Evolutionary conservation across 2,888 invertebrate genomes (phyloP), one percentile per base, ranked within the genome.

Genomic region (Tuta absoluta): DNA sequence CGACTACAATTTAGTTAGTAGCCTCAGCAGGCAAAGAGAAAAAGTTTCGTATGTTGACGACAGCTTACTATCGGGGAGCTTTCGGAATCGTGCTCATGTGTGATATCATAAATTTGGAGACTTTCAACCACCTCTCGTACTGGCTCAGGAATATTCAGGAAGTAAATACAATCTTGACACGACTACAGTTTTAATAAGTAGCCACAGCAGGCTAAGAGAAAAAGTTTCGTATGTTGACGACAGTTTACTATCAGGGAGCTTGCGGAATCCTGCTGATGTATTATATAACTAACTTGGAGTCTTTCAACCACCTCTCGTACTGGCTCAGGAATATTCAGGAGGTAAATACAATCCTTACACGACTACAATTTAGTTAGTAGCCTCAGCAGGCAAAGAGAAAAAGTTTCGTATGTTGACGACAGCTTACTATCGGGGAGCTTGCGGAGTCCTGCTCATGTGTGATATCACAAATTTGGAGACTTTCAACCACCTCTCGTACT

Each of bases 201-300:
- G 97, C 97, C 81, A 97, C 97, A 0, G 97, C 97, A 11, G 97
- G 97, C 0, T 96, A 96, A 76, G 92, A 92, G 71, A n/a, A n/a
- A n/a, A 78, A 92, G 66, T 96, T 96, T 85, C 93, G 97, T 48
- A 97, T 97, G 10, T 88, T 97, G 69, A 97, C 97, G 59, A 96
- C 96, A 12, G 97, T 97, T 11, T 38, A 38, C 12, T 38, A 11
- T 11, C 12, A 10, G 38, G 38, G 12, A 12, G 38, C 11, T 38
- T 97, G 97, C 97, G 98, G 98, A 62, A 97, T 98, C 74, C 93
- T 97, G 59, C 93, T 98, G 23, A 96, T 98, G 94, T 98, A 98
- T 82, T 97, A 98, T 83, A 96, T 97, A 72, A 97, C 97, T 49
- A 96, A 96, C 85, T 89, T 96, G 77, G 96, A 96, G 78, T 97